phyloP scores from a whole-genome alignment of 2,888 invertebrate genomes.

The Acleris laterana region DNA sequence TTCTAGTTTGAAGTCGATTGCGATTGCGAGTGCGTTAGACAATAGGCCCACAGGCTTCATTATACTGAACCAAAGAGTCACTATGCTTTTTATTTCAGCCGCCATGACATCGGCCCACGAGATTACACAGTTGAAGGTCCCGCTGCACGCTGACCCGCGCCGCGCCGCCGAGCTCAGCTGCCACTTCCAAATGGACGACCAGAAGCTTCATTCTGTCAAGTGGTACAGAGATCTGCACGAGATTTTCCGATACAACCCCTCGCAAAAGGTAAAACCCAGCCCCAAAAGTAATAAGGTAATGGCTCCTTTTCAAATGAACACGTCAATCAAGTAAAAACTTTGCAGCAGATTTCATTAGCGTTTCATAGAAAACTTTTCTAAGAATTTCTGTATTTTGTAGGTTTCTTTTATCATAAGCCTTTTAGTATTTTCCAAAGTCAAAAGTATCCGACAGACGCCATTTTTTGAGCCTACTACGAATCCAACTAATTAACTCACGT shows the following conservation, averaged over 20 bases:
- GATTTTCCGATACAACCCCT: constrained; percentile 77
- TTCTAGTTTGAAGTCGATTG: too few species aligned
- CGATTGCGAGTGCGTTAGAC: too few species aligned
- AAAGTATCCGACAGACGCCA: not conserved
- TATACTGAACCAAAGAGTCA: not conserved
- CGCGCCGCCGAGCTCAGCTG: constrained; percentile 79
- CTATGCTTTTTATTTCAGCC: constrained; percentile 47
- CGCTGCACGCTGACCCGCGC: constrained; percentile 76
- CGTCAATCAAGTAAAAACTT: constrained; percentile 4
- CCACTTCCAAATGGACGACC: constrained; percentile 77
- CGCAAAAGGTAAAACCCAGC: constrained; percentile 60
- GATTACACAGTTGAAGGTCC: constrained; percentile 76
- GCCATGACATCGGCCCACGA: constrained; percentile 75
- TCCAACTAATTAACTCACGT: too few species aligned
- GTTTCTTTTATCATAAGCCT: constrained; percentile 2
- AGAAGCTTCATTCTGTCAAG: constrained; percentile 78
- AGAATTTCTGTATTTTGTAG: not conserved
- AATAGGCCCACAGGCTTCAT: too few species aligned
- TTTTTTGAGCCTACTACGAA: too few species aligned
- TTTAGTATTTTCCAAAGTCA: not conserved
- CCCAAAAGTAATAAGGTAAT: constrained; percentile 10
- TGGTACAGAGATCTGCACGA: constrained; percentile 79
- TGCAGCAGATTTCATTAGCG: not conserved
- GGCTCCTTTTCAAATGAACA: not conserved
- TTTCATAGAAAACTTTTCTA: not conserved